Percentiles rank a stretch among this genome's conserved stretches.
phyloP scores from a whole-genome alignment of 2,797 vertebrate genomes.

The Cuculus canorus region DNA sequence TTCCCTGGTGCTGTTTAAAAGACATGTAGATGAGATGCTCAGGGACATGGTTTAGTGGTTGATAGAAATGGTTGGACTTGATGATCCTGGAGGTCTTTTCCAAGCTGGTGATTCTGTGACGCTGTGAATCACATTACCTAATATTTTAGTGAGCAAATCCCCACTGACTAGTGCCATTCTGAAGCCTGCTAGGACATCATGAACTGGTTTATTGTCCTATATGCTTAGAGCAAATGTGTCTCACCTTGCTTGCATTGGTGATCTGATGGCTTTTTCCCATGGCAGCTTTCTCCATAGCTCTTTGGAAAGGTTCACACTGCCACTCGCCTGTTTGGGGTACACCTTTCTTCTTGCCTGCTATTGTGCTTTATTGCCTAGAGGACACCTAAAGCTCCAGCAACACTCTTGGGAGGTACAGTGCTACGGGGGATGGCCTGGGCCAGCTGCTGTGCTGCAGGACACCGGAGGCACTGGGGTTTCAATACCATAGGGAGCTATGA shows the following conservation, averaged over 20 bases:
- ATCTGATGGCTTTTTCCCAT: not conserved
- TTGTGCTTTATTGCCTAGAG: not conserved
- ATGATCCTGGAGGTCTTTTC: too few relatives aligned
- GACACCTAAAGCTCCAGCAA: not conserved
- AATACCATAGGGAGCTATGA: not conserved
- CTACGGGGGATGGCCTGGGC: not conserved
- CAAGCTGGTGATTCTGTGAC: too few relatives aligned
- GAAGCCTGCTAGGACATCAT: not conserved
- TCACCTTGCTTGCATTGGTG: not conserved
- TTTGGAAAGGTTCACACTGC: not conserved
- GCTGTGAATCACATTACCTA: not conserved
- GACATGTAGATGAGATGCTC: too few relatives aligned
- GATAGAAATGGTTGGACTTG: too few relatives aligned
- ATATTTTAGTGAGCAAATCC: not conserved
- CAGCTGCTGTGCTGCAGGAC: not conserved
- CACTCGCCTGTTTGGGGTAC: not conserved
- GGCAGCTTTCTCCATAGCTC: not conserved
- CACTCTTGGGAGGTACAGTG: not conserved
- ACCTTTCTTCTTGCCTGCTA: not conserved
- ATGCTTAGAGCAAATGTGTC: not conserved
- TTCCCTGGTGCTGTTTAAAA: too few relatives aligned
- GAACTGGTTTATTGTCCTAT: slow-evolving; percentile 23
- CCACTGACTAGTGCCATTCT: not conserved
- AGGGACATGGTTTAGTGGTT: too few relatives aligned
- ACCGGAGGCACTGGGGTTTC: not conserved